Evolutionary conservation across 2,797 vertebrate species (phyloP).

Genomic region (Girardinus metallicus): DNA sequence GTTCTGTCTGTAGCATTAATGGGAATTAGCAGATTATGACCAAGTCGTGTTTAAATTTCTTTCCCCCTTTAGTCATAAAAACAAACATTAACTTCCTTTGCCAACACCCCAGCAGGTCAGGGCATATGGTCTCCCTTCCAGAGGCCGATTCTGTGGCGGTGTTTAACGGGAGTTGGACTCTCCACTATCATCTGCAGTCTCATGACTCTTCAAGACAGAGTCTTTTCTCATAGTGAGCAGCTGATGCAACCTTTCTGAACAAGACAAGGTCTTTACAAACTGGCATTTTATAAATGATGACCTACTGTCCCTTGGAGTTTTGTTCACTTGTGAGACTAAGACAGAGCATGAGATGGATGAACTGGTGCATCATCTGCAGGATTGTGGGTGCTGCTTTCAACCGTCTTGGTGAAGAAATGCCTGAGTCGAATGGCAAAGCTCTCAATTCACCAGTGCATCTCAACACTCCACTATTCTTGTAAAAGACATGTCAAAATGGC

Average conservation of each 20-base stretch:
- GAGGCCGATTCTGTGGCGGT: not conserved
- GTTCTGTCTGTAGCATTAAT: not conserved
- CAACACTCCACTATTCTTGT: not conserved
- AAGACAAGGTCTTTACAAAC: not conserved
- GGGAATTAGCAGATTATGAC: not conserved
- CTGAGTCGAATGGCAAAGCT: not conserved
- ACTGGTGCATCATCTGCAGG: not conserved
- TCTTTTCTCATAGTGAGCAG: not conserved
- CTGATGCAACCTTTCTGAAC: slow-evolving; percentile 11
- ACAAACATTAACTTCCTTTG: not conserved
- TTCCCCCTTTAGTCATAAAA: not conserved
- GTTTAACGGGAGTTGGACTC: not conserved
- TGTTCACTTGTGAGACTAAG: not conserved
- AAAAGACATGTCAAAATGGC: not conserved
- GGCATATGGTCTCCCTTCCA: not conserved
- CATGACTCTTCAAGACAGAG: not conserved
- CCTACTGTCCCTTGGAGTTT: not conserved
- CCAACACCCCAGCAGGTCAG: not conserved
- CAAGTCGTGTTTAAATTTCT: not conserved
- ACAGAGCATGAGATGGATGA: not conserved
- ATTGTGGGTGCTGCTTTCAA: not conserved
- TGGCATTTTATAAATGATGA: not conserved
- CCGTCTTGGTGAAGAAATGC: not conserved
- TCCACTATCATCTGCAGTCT: not conserved
- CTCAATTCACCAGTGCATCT: not conserved